A percentile compares a stretch with the other conserved stretches of the same genome.
These are phyloP conservation scores for Nomada fabriciana DNA, from an alignment of 2,888 invertebrate species.

Conservation along the genomic window DNA sequence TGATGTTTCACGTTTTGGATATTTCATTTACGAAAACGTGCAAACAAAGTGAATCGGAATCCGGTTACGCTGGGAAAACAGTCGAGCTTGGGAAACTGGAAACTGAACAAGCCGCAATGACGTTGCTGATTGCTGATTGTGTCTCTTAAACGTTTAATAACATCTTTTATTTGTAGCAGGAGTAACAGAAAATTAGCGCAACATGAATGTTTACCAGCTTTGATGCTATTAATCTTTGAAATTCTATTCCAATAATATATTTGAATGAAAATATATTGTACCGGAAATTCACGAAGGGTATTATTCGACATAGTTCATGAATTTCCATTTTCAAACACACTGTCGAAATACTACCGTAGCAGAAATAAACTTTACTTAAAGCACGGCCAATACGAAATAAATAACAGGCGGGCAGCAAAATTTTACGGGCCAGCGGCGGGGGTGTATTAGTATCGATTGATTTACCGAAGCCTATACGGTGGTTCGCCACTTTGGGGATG, in stretches of 20 bases:
- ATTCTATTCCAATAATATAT: too few species aligned
- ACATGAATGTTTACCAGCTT: too few species aligned
- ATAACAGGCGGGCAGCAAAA: neutral
- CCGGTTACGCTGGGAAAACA: neutral
- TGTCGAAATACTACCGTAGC: neutral
- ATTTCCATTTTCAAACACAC: neutral
- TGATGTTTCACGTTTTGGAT: constrained; percentile 14
- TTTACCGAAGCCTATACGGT: constrained; percentile 43
- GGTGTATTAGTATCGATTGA: constrained; percentile 61
- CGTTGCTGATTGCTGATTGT: neutral
- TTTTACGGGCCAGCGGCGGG: neutral
- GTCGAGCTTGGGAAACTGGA: neutral
- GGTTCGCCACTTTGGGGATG: constrained; percentile 53
- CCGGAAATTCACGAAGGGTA: too few species aligned
- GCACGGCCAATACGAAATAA: neutral
- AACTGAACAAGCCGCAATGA: constrained; percentile 7
- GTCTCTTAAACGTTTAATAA: neutral
- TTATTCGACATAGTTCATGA: too few species aligned
- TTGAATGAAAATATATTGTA: too few species aligned
- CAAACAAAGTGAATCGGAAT: constrained; percentile 11
- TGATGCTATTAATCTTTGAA: too few species aligned
- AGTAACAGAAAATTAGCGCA: neutral
- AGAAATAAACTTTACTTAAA: too few species aligned
- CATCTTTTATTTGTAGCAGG: neutral
- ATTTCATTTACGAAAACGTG: neutral